A percentile compares a stretch with the other conserved stretches of the same genome.
Evolutionary conservation across 2,113 vertebrate species (phyloP).

Genomic region (Cyanistes caeruleus): DNA sequence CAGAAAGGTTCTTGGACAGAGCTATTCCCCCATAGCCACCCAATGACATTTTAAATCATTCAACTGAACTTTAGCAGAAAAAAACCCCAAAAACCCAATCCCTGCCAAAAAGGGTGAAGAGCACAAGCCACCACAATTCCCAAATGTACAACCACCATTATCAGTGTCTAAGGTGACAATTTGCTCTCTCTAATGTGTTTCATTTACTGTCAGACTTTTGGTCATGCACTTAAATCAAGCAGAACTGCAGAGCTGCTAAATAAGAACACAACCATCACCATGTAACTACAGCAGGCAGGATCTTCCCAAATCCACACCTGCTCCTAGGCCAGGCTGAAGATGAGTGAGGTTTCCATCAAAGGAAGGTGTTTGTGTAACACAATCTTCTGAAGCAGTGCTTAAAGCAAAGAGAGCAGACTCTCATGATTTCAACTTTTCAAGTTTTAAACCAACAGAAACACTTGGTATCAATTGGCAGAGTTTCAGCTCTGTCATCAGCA

Average conservation of each 20-base stretch:
- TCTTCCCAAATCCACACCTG: background rate
- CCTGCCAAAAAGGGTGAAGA: background rate
- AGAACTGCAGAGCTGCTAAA: background rate
- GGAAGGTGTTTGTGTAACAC: background rate
- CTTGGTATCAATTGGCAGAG: background rate
- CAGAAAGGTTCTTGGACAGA: background rate
- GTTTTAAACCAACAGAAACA: background rate
- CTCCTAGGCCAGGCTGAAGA: background rate
- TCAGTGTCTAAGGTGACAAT: background rate
- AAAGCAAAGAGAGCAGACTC: background rate
- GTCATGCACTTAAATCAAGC: background rate
- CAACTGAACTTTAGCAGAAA: background rate
- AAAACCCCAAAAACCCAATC: fast-evolving
- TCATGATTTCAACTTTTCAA: background rate
- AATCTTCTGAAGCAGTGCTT: background rate
- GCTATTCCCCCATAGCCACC: background rate
- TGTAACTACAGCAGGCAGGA: background rate
- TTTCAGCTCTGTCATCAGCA: background rate
- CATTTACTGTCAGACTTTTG: background rate
- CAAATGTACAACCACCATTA: background rate
- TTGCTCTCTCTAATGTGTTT: background rate
- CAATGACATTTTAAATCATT: background rate
- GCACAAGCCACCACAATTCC: background rate
- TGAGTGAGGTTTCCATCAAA: background rate
- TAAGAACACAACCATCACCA: background rate